Conservation (phyloP, 2,113 vertebrate genomes). For the Spea multiplicata region DNA sequence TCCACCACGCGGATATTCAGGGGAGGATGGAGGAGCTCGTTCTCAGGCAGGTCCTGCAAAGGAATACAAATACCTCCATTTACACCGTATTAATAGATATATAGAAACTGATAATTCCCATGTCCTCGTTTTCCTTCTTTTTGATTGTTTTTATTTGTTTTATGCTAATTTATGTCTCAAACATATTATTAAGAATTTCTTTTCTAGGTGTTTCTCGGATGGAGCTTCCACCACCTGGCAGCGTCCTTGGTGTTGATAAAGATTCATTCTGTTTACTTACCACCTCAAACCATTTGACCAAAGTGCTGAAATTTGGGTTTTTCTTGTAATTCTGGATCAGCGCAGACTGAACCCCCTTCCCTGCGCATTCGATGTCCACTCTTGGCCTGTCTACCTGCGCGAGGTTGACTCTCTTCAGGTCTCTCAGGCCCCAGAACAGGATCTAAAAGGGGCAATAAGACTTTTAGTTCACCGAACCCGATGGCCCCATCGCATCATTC, state of each 20-base stretch:
- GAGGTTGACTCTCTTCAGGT: conserved; percentile 93
- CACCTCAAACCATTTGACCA: conserved; percentile 99
- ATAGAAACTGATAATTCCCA: too few species aligned
- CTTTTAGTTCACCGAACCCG: too few species aligned
- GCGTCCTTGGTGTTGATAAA: too few species aligned
- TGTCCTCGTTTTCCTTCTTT: too few species aligned
- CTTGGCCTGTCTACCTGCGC: conserved; percentile 92
- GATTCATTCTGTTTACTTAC: conserved; percentile 65
- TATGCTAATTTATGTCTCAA: too few species aligned
- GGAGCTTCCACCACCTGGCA: too few species aligned
- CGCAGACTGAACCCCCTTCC: conserved; percentile 86
- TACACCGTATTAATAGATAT: too few species aligned
- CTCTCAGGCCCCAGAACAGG: conserved; percentile 94
- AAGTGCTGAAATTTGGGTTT: conserved; percentile 94
- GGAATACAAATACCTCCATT: background rate
- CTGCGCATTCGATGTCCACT: conserved; percentile 95
- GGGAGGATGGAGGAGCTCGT: conserved; percentile 92
- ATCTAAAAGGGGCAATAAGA: conserved; percentile 64
- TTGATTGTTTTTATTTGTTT: too few species aligned
- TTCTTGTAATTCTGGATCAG: conserved; percentile 98
- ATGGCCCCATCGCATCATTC: too few species aligned
- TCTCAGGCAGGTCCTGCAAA: conserved; percentile 90
- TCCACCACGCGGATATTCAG: conserved; percentile 96
- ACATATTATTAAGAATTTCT: too few species aligned
- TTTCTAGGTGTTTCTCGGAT: too few species aligned